Conservation (phyloP, 2,113 vertebrate genomes). For the Myotis brandtii region DNA sequence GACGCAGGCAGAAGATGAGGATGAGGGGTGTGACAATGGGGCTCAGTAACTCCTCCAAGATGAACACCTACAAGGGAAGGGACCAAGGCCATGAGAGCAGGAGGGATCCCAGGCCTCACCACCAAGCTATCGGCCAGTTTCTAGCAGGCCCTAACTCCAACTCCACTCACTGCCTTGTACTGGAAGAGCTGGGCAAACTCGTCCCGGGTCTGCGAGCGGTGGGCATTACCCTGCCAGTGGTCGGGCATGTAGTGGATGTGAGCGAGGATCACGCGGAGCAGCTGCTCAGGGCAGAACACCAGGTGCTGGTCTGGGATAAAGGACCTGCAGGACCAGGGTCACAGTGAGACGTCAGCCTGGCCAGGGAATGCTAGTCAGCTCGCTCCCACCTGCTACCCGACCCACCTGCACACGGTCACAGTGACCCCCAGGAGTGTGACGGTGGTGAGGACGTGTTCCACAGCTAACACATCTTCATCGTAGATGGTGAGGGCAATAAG, state of each 20-base stretch:
- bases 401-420: conserved; percentile 96
- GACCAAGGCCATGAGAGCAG: conserved; percentile 5
- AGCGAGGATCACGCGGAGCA: conserved; percentile 96
- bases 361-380: neutral
- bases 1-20: conserved; percentile 95
- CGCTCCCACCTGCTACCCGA: neutral
- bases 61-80: conserved; percentile 91
- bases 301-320: conserved; percentile 99
- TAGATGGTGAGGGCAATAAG: conserved; percentile 98
- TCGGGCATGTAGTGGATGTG: conserved; percentile 99
- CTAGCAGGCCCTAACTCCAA: conserved; percentile 78
- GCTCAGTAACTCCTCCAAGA: conserved; percentile 96
- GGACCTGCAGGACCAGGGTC: conserved; percentile 86
- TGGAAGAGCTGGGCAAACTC: conserved; percentile 99
- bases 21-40: conserved; percentile 98
- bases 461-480: conserved; percentile 96
- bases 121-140: conserved; percentile 51
- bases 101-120: neutral
- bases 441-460: conserved; percentile 96
- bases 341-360: neutral
- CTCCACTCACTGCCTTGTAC: conserved; percentile 97
- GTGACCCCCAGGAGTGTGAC: conserved; percentile 97
- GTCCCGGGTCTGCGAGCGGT: conserved; percentile 96
- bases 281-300: conserved; percentile 98
- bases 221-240: conserved; percentile 99